phyloP scores from a whole-genome alignment of 1,140 invertebrate species.

The Ceratosolen fusciceps region DNA sequence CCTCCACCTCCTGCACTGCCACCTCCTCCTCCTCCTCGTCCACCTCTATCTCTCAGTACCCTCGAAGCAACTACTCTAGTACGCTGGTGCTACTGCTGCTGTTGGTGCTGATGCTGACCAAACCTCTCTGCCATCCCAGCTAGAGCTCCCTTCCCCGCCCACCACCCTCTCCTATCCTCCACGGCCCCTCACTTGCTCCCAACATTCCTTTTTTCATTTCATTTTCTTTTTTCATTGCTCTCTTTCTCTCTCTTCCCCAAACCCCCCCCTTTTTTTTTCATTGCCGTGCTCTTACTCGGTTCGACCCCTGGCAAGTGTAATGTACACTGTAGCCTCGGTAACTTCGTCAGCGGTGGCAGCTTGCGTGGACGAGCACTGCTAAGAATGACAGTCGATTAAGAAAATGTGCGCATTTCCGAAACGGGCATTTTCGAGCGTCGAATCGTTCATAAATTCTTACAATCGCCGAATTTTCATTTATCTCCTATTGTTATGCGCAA shows the following conservation, averaged over 20 bases:
- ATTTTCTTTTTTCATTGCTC: conserved; percentile 6
- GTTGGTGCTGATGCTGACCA: conserved; percentile 21
- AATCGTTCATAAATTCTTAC: background rate
- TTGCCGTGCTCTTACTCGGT: background rate
- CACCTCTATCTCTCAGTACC: conserved; percentile 13
- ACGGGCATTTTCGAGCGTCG: background rate
- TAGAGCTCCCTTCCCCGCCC: background rate
- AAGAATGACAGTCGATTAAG: conserved; percentile 40
- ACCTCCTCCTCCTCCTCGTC: conserved; percentile 4
- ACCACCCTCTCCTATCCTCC: background rate
- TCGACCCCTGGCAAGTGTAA: conserved; percentile 23
- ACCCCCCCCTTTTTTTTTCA: too few relatives aligned
- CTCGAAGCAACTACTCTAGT: background rate
- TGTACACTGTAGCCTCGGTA: background rate
- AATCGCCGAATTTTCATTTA: background rate
- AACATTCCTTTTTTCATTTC: background rate
- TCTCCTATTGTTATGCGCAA: background rate
- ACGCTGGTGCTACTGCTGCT: too few relatives aligned
- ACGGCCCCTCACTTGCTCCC: background rate
- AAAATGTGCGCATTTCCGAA: background rate
- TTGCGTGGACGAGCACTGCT: background rate
- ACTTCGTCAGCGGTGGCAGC: conserved; percentile 38
- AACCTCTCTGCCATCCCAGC: background rate
- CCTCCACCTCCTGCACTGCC: conserved; percentile 24
- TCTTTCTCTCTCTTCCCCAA: background rate